Percentiles rank a stretch among this genome's conserved stretches.
These are phyloP conservation scores for Daubentonia madagascariensis DNA, from an alignment of 2,113 vertebrate species.

Conservation along the genomic window DNA sequence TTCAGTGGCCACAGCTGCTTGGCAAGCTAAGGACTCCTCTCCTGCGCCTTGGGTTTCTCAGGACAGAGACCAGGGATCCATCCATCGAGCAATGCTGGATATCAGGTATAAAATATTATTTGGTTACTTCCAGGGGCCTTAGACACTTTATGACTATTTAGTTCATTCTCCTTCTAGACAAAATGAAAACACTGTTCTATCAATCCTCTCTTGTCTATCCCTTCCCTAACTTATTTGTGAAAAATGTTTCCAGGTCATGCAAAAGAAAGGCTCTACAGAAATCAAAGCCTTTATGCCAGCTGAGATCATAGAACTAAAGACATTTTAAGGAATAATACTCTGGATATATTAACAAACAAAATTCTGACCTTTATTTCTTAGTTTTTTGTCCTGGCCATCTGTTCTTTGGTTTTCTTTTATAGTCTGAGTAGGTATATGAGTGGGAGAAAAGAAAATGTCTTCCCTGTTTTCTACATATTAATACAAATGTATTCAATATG, in stretches of 20 bases:
- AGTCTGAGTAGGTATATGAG: background rate
- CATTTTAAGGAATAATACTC: background rate
- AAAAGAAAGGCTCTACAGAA: background rate
- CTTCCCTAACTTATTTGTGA: background rate
- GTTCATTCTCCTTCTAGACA: background rate
- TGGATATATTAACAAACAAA: background rate
- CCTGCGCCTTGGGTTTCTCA: background rate
- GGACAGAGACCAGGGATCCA: background rate
- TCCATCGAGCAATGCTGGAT: background rate
- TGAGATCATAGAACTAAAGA: background rate
- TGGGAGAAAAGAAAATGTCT: background rate
- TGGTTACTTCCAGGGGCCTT: background rate
- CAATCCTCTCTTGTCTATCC: background rate
- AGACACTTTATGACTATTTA: background rate
- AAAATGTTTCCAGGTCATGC: background rate
- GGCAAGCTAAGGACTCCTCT: background rate
- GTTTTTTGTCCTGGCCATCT: background rate
- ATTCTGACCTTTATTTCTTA: background rate
- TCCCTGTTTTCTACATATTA: background rate
- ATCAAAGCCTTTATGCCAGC: background rate
- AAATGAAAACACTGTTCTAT: background rate
- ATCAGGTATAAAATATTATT: background rate
- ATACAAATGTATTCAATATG: background rate
- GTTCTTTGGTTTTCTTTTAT: background rate
- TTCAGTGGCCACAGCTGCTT: too few relatives aligned